Evolutionary conservation across 2,797 vertebrate genomes (phyloP).

Genomic region (Notamacropus eugenii): DNA sequence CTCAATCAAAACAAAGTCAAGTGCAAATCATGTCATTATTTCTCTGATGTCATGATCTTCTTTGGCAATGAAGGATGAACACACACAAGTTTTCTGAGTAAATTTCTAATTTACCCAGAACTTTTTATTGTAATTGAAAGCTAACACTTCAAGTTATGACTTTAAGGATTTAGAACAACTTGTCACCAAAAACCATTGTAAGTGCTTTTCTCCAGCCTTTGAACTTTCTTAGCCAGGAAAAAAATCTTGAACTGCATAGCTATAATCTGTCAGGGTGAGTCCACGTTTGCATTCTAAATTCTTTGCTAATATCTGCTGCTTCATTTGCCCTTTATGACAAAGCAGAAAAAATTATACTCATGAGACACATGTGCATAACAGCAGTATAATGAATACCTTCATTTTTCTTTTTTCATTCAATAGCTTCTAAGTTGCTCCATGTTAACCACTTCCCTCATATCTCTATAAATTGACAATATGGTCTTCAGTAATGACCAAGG

Average conservation of each 20-base stretch:
- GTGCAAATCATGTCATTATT: too few relatives aligned
- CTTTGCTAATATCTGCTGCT: not conserved
- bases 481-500: not conserved
- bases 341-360: not conserved
- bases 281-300: not conserved
- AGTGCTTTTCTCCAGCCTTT: not conserved
- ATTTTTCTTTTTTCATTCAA: not conserved
- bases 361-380: not conserved
- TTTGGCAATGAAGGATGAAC: too few relatives aligned
- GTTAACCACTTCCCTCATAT: not conserved
- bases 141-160: not conserved
- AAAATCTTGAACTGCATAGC: not conserved
- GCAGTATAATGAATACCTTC: not conserved
- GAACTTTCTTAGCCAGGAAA: not conserved
- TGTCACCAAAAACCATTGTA: not conserved
- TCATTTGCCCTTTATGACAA: not conserved
- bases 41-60: too few relatives aligned
- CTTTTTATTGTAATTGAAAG: not conserved
- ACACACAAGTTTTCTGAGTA: not conserved
- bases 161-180: not conserved
- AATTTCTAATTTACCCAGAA: slow-evolving; percentile 2
- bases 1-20: too few relatives aligned
- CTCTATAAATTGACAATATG: not conserved
- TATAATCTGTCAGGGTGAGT: not conserved
- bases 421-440: not conserved